These are phyloP conservation scores for Esperia sulphurella DNA, from an alignment of 2,888 invertebrate genomes.

Conservation along the genomic window DNA sequence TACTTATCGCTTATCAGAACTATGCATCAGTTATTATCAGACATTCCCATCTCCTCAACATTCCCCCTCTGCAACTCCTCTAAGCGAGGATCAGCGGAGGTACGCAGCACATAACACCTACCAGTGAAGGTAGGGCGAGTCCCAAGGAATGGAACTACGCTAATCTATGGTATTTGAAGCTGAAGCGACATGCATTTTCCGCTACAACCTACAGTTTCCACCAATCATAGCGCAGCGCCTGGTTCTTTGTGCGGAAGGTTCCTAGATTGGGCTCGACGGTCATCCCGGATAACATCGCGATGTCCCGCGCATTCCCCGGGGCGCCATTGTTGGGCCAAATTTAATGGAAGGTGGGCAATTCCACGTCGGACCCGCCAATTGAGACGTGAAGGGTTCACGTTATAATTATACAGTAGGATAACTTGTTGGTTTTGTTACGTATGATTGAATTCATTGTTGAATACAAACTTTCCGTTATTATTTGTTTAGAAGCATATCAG, in stretches of 20 bases:
- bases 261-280: conserved; percentile 45
- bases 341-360: conserved; percentile 49
- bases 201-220: neutral
- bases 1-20: too few species aligned
- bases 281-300: conserved; percentile 43
- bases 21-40: too few species aligned
- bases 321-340: conserved; percentile 47
- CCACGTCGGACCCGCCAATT: conserved; percentile 22
- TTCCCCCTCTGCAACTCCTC: too few species aligned
- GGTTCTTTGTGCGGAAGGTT: conserved; percentile 5
- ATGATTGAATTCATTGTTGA: neutral
- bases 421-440: neutral
- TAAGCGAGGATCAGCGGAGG: too few species aligned
- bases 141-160: too few species aligned
- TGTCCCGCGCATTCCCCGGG: conserved; percentile 33
- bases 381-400: conserved; percentile 5
- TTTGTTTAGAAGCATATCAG: too few species aligned
- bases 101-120: too few species aligned
- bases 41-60: too few species aligned
- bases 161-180: too few species aligned
- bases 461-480: neutral
- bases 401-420: neutral
- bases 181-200: neutral
- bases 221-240: neutral
- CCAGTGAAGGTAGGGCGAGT: too few species aligned